Base-by-base conservation (phyloP, 2,113 vertebrate species). In the Alosa alosa region DNA sequence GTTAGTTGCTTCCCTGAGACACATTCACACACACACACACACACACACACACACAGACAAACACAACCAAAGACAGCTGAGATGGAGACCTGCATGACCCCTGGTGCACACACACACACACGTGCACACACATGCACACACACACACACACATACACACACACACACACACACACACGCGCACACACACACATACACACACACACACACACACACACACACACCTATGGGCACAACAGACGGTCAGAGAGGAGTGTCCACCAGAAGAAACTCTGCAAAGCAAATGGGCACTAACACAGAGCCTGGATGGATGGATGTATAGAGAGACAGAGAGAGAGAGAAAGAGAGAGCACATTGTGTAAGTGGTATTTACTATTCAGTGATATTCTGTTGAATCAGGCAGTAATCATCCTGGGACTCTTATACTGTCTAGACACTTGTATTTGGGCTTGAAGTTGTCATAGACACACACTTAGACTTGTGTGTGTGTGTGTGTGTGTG, bases 91-190 rank as follows among this genome's bases (percentile, higher is more conserved):
- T 20, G 20, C 20, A 64, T 20, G n/a, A 18, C 18, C 57, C 18
- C 57, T 22, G 18, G 82, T 82, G 84, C 85, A 47, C 55, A 84
- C 84, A 31, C 85, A 47, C 55, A 84, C 84, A 82, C 57, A 39
- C 83, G 52, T 20, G 31, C 22, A 20, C 60, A 82, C 55, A 55
- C 83, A 75, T 36, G 13, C 52, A 84, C 25, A 72, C 22, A 64
- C 60, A n/a, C 60, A 25, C 22, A 64, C 22, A 57, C 20, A 47
- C 57, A 84, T 82, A 64, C 60, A 64, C 60, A 18, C 8, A 49
- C 47, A 49, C 47, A 49, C 47, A 49, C 47, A 49, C 47, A 49
- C 47, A 49, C 47, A 49, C 47, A 49, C 47, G 9, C 47, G 6
- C 47, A 47, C 47, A 47, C 47, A 47, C 6, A 47, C 10, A 47